Evolutionary conservation across 1,140 invertebrate genomes (phyloP), one percentile per base, ranked within the genome.

Genomic region (Aphelinus atriplicis): DNA sequence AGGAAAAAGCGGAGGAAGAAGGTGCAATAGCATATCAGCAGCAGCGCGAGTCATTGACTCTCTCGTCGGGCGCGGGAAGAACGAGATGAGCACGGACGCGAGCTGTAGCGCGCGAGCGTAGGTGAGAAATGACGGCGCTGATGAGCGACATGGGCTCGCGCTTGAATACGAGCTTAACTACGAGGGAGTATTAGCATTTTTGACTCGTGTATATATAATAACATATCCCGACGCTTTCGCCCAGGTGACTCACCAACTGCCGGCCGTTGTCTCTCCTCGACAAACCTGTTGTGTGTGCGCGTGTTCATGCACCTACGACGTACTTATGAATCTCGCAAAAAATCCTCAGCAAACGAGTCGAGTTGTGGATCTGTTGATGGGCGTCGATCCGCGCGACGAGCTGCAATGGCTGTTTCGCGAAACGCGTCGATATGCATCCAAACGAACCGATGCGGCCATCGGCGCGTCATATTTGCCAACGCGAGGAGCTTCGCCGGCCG

Each of bases 111-210:
- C 1, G 47, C 45, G 51, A 7, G 66, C 73, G 73, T 74, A 63
- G 73, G 73, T 63, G 73, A 43, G 45, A 67, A 46, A 50, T 26
- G 51, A 48, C 55, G n/a, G n/a, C 60, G 48, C 63, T 58, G 65
- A 68, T 68, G 66, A 75, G 69, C 67, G 73, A 75, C 66, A 70
- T 63, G 26, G 26, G 26, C 9, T 51, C 6, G 51, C 42, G 60
- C 3, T 42, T 74, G 43, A 47, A 64, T 64, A 65, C 63, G 62
- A 65, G n/a, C 55, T 65, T 42, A 46, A 56, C 63, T 62, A 62
- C 72, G 55, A 64, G 67, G 10, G 73, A 53, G 50, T 65, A 75
- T 75, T 75, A 75, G 57, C 7, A 5, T 70, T 48, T 64, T 71
- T 75, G 26, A 26, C 26, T 26, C 26, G 26, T 0, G 26, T 26